A percentile compares a stretch with the other conserved stretches of the same genome.
phyloP scores from a whole-genome alignment of 2,888 invertebrate genomes.

The Neoscelio sp. region DNA sequence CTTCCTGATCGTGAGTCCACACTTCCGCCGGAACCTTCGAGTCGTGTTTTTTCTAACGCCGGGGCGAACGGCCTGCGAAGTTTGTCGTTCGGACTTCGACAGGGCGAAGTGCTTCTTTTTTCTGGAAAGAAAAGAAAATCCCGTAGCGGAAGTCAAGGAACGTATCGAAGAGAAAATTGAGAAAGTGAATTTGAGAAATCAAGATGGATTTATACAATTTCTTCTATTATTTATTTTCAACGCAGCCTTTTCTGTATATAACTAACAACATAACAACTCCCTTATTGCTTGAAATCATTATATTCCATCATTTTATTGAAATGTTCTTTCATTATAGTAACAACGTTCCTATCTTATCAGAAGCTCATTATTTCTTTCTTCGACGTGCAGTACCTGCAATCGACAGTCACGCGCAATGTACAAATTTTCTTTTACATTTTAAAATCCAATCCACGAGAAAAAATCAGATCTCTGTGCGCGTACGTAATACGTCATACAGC shows the following conservation, averaged over 20 bases:
- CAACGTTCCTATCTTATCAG: conserved; percentile 1
- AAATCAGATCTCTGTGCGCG: conserved; percentile 3
- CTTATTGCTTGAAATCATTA: background rate
- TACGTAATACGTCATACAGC: conserved; percentile 28
- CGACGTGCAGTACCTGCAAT: conserved; percentile 10
- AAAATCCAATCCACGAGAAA: background rate
- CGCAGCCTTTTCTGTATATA: no score
- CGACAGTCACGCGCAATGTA: conserved; percentile 20
- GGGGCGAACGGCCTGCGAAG: conserved; percentile 82
- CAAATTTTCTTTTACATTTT: conserved; percentile 26
- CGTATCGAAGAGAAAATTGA: background rate
- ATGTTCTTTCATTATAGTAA: background rate
- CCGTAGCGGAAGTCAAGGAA: no score
- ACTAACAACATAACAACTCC: background rate
- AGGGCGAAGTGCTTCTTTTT: conserved; percentile 79
- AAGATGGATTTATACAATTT: background rate
- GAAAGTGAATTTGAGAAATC: no score
- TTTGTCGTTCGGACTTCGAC: conserved; percentile 83
- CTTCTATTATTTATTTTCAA: no score
- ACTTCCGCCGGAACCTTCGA: conserved; percentile 80
- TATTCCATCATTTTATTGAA: background rate
- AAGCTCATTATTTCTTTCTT: conserved; percentile 18
- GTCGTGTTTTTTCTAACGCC: conserved; percentile 79
- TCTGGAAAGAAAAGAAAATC: no score
- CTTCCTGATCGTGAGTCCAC: conserved; percentile 81